phyloP scores from a whole-genome alignment of 2,113 vertebrate species.

The Zosterops borbonicus region DNA sequence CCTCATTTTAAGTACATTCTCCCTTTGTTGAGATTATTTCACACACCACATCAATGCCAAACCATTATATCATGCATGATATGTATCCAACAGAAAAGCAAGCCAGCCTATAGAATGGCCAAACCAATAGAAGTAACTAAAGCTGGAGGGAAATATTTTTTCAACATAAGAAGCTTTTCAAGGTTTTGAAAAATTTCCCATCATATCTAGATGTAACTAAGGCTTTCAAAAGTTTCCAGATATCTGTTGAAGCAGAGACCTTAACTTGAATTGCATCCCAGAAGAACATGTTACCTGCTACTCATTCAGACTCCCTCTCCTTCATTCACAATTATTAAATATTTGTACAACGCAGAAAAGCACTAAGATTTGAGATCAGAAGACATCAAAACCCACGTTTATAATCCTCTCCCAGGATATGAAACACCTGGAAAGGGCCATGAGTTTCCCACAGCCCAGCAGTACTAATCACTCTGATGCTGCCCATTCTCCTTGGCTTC shows the following conservation, averaged over 20 bases:
- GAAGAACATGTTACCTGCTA: background rate
- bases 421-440: background rate
- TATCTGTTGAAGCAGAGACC: slow-evolving; percentile 5
- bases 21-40: background rate
- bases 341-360: background rate
- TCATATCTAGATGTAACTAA: slow-evolving; percentile 22
- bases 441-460: background rate
- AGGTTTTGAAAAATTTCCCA: slow-evolving; percentile 15
- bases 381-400: background rate
- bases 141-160: slow-evolving; percentile 13
- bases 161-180: slow-evolving; percentile 11
- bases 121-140: background rate
- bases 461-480: background rate
- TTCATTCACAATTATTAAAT: background rate
- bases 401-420: background rate
- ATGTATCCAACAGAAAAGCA: slow-evolving; percentile 8
- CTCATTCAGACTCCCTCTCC: background rate
- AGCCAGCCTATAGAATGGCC: background rate
- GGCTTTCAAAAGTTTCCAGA: slow-evolving; percentile 41
- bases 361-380: background rate
- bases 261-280: slow-evolving; percentile 5
- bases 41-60: background rate
- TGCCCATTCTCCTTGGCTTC: background rate
- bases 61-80: background rate
- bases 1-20: background rate